These are phyloP conservation scores for Hypena proboscidalis DNA, from an alignment of 2,888 invertebrate genomes.

Conservation along the genomic window DNA sequence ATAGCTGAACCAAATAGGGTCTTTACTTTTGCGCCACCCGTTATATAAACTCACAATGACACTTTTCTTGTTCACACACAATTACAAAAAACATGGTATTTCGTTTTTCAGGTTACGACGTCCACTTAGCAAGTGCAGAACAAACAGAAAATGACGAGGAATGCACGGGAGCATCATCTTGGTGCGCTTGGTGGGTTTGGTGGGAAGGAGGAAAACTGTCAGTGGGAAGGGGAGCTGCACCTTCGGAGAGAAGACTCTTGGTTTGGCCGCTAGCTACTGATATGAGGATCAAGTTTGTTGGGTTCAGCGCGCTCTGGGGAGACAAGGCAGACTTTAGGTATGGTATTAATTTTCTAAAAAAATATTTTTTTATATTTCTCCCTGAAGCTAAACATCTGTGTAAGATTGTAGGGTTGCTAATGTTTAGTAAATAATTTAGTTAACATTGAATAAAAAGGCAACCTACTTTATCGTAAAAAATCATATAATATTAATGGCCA, in stretches of 20 bases:
- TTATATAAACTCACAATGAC: too few species aligned
- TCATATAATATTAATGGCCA: too few species aligned
- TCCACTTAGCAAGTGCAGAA: conserved; percentile 85
- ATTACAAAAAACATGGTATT: too few species aligned
- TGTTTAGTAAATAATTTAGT: neutral
- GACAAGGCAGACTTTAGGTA: conserved; percentile 88
- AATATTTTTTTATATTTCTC: neutral
- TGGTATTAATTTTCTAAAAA: conserved; percentile 6
- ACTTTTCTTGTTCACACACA: too few species aligned
- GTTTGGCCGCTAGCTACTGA: conserved; percentile 86
- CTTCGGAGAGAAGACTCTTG: conserved; percentile 83
- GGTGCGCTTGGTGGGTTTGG: conserved; percentile 89
- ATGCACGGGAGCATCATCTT: conserved; percentile 72
- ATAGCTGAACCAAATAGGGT: too few species aligned
- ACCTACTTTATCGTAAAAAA: too few species aligned
- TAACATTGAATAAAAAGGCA: neutral
- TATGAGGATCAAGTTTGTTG: conserved; percentile 86
- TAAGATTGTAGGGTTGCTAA: too few species aligned
- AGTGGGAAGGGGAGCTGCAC: conserved; percentile 85
- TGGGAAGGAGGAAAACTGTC: conserved; percentile 86
- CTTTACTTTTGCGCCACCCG: too few species aligned
- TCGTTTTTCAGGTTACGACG: conserved; percentile 86
- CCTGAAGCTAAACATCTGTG: too few species aligned
- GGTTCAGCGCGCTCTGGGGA: conserved; percentile 88
- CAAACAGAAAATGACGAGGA: conserved; percentile 85